Conservation (phyloP, 2,113 vertebrate genomes). For the Poecilia latipinna region DNA sequence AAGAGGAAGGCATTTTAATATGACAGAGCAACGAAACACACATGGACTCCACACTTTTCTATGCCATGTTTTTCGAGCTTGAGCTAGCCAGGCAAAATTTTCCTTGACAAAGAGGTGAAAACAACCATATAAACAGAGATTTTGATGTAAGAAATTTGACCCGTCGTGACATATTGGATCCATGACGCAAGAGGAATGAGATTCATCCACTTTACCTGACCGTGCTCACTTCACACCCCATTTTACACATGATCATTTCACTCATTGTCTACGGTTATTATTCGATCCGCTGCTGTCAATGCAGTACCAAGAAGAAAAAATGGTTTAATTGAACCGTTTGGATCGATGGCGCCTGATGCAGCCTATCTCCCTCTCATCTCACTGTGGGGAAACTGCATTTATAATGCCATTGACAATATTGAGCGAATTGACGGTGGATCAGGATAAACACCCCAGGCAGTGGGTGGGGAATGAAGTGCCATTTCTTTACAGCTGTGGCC, state of each 20-base stretch:
- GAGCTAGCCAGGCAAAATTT: constrained; percentile 2
- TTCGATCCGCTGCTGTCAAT: constrained; percentile 65
- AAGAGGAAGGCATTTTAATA: too few species aligned
- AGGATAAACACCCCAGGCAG: constrained; percentile 54
- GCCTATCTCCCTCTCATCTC: constrained; percentile 60
- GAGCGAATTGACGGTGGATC: constrained; percentile 63
- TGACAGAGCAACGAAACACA: too few species aligned
- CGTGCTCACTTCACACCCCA: constrained; percentile 54
- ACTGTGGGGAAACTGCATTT: constrained; percentile 55
- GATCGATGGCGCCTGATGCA: constrained; percentile 73
- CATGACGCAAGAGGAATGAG: constrained; percentile 52
- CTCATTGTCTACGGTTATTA: constrained; percentile 67
- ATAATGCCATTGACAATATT: constrained; percentile 70
- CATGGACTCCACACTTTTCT: neutral
- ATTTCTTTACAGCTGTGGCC: constrained; percentile 51
- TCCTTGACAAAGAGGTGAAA: constrained; percentile 18
- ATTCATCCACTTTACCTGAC: constrained; percentile 54
- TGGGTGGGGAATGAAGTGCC: constrained; percentile 32
- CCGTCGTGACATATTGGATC: constrained; percentile 25
- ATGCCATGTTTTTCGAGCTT: too few species aligned
- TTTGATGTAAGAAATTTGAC: constrained; percentile 21
- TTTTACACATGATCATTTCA: constrained; percentile 55
- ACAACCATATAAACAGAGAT: constrained; percentile 4
- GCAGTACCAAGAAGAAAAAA: constrained; percentile 39
- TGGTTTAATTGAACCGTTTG: constrained; percentile 64